Evolutionary conservation across 64 coral and sea anemone species (phyloP).

Genomic region (Stichodactyla helianthus): DNA sequence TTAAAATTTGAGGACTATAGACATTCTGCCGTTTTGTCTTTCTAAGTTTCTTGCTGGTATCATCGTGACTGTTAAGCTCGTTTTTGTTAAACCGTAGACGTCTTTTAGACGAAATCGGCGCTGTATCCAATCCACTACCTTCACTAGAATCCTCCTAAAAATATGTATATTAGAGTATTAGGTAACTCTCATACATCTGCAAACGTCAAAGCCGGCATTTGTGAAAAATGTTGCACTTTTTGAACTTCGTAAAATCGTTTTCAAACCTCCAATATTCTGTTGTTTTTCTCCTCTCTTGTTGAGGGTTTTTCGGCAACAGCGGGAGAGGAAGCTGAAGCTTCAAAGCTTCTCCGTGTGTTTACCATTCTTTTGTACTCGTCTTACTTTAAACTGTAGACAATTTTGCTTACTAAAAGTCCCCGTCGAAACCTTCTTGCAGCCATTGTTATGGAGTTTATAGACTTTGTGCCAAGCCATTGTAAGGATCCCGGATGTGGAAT

Average conservation of each 20-base stretch:
- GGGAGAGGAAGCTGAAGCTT: not conserved
- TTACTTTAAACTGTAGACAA: not conserved
- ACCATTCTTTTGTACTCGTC: not conserved
- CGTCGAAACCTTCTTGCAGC: not conserved
- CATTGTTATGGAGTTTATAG: conserved; percentile 22
- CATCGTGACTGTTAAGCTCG: not conserved
- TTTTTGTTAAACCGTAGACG: conserved; percentile 24
- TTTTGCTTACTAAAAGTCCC: not conserved
- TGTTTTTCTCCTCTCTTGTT: not conserved
- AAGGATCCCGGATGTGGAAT: conserved; percentile 7
- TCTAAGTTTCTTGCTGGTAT: not conserved
- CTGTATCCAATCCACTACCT: conserved; percentile 34
- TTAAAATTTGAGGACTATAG: not conserved
- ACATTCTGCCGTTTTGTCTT: not conserved
- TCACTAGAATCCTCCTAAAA: conserved; percentile 43
- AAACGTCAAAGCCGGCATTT: not conserved
- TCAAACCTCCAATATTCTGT: not conserved
- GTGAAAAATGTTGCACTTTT: not conserved
- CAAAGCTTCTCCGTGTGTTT: conserved; percentile 25
- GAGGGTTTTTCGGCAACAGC: not conserved
- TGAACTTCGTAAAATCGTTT: not conserved
- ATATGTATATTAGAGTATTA: not conserved
- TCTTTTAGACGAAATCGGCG: conserved; percentile 30
- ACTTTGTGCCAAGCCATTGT: not conserved
- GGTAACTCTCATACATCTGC: not conserved